These are phyloP conservation scores for Channa striata DNA, from an alignment of 2,797 vertebrate species.

Conservation along the genomic window DNA sequence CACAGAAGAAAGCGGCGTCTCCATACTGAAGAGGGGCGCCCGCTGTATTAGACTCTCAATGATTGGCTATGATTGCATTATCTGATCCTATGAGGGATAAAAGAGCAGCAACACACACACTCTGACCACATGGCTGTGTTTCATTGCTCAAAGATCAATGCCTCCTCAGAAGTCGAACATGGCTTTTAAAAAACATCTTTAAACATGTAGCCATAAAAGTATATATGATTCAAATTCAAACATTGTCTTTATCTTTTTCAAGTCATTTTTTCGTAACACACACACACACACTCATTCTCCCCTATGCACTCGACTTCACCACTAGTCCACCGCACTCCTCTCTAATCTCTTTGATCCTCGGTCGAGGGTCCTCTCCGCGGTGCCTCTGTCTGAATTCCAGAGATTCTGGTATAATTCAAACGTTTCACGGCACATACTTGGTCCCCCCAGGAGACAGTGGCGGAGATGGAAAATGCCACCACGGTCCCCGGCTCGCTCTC, in stretches of 20 bases:
- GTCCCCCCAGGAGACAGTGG: slow-evolving; percentile 80
- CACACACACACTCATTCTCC: slow-evolving; percentile 57
- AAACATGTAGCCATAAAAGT: slow-evolving; percentile 54
- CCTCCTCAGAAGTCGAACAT: slow-evolving; percentile 67
- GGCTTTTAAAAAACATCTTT: slow-evolving; percentile 51
- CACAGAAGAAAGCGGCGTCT: slow-evolving; percentile 80
- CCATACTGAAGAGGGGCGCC: slow-evolving; percentile 78
- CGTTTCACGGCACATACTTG: slow-evolving; percentile 83
- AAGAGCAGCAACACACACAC: slow-evolving; percentile 63
- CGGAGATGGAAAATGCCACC: slow-evolving; percentile 84
- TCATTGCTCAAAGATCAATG: slow-evolving; percentile 57
- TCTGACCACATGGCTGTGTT: slow-evolving; percentile 58
- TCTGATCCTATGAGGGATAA: slow-evolving; percentile 71
- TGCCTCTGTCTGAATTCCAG: slow-evolving; percentile 86
- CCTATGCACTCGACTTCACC: slow-evolving; percentile 71
- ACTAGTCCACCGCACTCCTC: slow-evolving; percentile 78
- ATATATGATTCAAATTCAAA: slow-evolving; percentile 66
- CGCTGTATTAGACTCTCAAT: slow-evolving; percentile 76
- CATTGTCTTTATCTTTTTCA: slow-evolving; percentile 65
- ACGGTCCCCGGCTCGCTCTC: slow-evolving; percentile 78
- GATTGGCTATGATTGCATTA: slow-evolving; percentile 80
- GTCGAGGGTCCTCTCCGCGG: slow-evolving; percentile 82
- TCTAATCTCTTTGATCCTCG: slow-evolving; percentile 83
- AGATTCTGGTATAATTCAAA: slow-evolving; percentile 87
- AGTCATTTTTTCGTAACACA: slow-evolving; percentile 48